These are phyloP conservation scores for Alviniconcha marisindica DNA, from an alignment of 1,140 invertebrate genomes.

Conservation along the genomic window DNA sequence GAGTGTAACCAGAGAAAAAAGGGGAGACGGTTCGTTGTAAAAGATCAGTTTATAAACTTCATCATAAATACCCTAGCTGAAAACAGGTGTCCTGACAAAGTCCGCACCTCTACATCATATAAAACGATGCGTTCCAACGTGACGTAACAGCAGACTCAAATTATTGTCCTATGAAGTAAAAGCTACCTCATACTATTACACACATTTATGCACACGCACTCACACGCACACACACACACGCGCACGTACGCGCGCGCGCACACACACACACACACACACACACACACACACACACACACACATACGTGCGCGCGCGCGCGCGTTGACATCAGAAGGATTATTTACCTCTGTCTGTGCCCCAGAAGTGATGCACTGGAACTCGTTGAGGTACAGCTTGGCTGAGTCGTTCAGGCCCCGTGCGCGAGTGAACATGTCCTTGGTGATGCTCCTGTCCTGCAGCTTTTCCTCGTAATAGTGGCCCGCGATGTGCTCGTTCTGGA, in stretches of 20 bases:
- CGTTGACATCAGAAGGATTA: neutral
- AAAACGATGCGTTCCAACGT: too few relatives aligned
- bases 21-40: too few relatives aligned
- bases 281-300: neutral
- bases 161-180: too few relatives aligned
- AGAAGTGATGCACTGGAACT: slow-evolving; percentile 39
- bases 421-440: slow-evolving; percentile 40
- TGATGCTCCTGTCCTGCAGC: slow-evolving; percentile 37
- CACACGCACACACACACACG: neutral
- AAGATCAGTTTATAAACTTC: too few relatives aligned
- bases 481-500: slow-evolving; percentile 46
- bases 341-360: slow-evolving; percentile 39
- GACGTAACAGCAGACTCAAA: too few relatives aligned
- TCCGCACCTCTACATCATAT: too few relatives aligned
- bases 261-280: neutral
- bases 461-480: slow-evolving; percentile 40
- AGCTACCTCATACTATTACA: too few relatives aligned
- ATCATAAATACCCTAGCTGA: too few relatives aligned
- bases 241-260: neutral
- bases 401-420: slow-evolving; percentile 28
- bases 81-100: too few relatives aligned
- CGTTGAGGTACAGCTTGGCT: slow-evolving; percentile 49
- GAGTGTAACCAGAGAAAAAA: too few relatives aligned
- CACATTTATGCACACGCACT: neutral
- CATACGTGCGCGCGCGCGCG: neutral